phyloP scores from a whole-genome alignment of 2,888 invertebrate species.

The Serrognathus titanus region DNA sequence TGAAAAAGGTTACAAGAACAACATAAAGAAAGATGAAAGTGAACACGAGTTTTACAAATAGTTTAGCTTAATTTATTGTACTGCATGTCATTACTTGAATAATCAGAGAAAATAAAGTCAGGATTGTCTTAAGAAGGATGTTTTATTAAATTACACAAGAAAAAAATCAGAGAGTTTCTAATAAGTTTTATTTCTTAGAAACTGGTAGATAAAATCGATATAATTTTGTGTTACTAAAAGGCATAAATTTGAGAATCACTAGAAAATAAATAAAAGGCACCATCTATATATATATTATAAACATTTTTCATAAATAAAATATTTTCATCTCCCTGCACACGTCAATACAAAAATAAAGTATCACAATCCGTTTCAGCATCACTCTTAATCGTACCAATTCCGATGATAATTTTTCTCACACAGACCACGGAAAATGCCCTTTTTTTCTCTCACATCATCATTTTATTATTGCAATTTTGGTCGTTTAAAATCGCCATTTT shows the following conservation, averaged over 20 bases:
- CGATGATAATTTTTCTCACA: slow-evolving; percentile 4
- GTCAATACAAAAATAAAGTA: slow-evolving; percentile 48
- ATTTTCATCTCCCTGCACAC: slow-evolving; percentile 29
- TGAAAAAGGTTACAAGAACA: slow-evolving; percentile 99
- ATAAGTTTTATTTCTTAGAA: slow-evolving; percentile 17
- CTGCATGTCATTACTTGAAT: too few species aligned
- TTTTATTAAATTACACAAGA: not conserved
- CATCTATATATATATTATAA: slow-evolving; percentile 35
- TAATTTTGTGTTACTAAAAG: slow-evolving; percentile 26
- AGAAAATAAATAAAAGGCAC: slow-evolving; percentile 49
- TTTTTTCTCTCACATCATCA: not conserved
- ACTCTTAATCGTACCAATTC: slow-evolving; percentile 23
- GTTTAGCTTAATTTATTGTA: slow-evolving; percentile 31
- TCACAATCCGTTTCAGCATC: slow-evolving; percentile 44
- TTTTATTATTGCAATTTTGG: not conserved
- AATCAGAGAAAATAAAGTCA: too few species aligned
- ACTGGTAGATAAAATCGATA: slow-evolving; percentile 18
- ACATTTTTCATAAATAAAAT: slow-evolving; percentile 34
- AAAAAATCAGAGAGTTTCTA: slow-evolving; percentile 5
- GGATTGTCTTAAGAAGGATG: too few species aligned
- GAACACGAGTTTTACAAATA: slow-evolving; percentile 99
- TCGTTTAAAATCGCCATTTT: not conserved
- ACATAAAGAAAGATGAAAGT: slow-evolving; percentile 98
- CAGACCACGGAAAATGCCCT: slow-evolving; percentile 25
- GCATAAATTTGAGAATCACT: slow-evolving; percentile 36